A percentile compares a stretch with the other conserved stretches of the same genome.
Evolutionary conservation across 2,797 vertebrate genomes (phyloP).

Genomic region (Diceros bicornis): DNA sequence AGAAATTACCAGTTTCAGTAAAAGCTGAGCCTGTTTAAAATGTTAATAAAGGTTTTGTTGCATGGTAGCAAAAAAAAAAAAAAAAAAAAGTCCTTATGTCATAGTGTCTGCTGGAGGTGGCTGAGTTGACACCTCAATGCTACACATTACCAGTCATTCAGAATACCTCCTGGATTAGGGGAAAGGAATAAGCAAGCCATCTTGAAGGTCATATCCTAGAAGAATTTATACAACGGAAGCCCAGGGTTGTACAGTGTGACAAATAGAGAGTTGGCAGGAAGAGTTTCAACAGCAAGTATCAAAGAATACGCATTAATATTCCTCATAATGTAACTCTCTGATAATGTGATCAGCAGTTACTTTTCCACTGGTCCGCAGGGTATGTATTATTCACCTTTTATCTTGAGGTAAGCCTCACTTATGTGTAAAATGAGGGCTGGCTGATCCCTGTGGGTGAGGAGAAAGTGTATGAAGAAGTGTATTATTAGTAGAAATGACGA

Average conservation of each 20-base stretch:
- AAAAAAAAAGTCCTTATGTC: neutral
- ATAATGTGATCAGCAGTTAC: neutral
- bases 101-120: neutral
- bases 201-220: neutral
- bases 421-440: neutral
- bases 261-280: neutral
- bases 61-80: neutral
- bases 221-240: neutral
- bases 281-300: conserved; percentile 30
- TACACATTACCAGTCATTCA: neutral
- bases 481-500: neutral
- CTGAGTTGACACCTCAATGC: neutral
- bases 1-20: neutral
- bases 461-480: neutral
- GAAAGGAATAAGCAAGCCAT: neutral
- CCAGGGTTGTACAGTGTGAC: neutral
- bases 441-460: neutral
- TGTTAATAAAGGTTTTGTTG: neutral
- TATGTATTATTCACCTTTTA: neutral
- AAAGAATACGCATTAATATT: neutral
- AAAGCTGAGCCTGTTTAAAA: neutral
- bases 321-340: neutral
- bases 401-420: neutral
- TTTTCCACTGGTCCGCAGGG: neutral
- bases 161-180: neutral